A percentile compares a stretch with the other conserved stretches of the same genome.
Evolutionary conservation across 2,113 vertebrate species (phyloP).

Genomic region (Kobus ellipsiprymnus): DNA sequence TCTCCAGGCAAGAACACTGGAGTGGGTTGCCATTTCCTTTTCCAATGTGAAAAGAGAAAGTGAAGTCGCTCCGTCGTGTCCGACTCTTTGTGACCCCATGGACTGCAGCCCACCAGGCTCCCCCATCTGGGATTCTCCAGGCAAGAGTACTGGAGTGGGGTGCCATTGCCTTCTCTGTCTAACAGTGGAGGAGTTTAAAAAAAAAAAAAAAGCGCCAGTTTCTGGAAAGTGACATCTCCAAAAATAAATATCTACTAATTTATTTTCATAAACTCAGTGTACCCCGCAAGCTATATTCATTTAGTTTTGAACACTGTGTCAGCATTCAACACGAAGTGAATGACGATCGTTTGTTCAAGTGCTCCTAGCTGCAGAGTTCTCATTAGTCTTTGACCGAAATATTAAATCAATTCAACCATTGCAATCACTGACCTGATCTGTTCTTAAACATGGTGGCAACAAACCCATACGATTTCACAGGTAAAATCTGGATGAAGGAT

Average conservation of each 20-base stretch:
- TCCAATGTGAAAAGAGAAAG: too few species aligned
- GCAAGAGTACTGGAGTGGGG: too few species aligned
- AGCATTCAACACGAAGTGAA: background rate
- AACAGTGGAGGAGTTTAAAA: background rate
- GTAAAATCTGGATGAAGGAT: background rate
- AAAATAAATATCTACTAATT: background rate
- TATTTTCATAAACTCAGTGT: background rate
- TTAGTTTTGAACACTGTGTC: background rate
- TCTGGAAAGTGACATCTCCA: background rate
- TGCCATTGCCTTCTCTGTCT: background rate
- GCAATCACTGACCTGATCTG: background rate
- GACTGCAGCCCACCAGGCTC: background rate
- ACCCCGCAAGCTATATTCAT: background rate
- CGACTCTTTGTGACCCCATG: too few species aligned
- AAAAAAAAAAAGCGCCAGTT: background rate
- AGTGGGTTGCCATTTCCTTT: too few species aligned
- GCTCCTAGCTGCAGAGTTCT: background rate
- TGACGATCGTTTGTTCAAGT: background rate
- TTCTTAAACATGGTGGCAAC: background rate
- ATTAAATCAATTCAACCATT: background rate
- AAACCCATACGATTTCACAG: background rate
- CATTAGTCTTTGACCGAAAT: background rate
- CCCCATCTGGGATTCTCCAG: too few species aligned
- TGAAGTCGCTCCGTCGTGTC: background rate
- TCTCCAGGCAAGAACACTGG: too few species aligned